phyloP scores from a whole-genome alignment of 2,888 invertebrate species.

The Hyalella azteca region DNA sequence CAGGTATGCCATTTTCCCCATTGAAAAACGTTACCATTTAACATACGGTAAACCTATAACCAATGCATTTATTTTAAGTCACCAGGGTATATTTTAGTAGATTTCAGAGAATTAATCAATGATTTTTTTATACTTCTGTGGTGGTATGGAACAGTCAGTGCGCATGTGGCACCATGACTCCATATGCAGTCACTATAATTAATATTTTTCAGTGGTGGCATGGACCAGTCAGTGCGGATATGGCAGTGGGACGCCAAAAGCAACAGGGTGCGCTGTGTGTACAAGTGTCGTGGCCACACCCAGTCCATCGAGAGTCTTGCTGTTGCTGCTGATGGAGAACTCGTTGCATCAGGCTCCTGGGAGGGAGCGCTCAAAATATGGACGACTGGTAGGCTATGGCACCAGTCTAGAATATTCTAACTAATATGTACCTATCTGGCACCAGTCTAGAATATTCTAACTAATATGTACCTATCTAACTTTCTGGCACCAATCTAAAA shows the following conservation, averaged over 20 bases:
- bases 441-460: too few species aligned
- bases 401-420: too few species aligned
- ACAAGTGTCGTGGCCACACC: conserved; percentile 88
- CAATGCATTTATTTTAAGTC: too few species aligned
- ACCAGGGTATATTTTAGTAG: too few species aligned
- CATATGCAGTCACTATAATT: too few species aligned
- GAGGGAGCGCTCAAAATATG: conserved; percentile 91
- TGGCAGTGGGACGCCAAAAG: conserved; percentile 83
- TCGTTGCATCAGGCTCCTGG: conserved; percentile 85
- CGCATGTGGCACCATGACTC: conserved; percentile 89
- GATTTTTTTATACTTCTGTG: conserved; percentile 41
- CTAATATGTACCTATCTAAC: too few species aligned
- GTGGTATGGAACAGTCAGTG: conserved; percentile 83
- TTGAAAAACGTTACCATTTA: too few species aligned
- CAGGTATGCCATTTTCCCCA: conserved; percentile 63
- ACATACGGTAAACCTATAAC: too few species aligned
- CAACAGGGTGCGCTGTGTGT: conserved; percentile 79
- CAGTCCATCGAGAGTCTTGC: conserved; percentile 87
- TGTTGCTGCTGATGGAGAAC: conserved; percentile 71
- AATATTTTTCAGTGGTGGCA: conserved; percentile 62
- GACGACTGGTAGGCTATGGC: conserved; percentile 68
- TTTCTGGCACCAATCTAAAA: too few species aligned
- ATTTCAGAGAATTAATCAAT: too few species aligned
- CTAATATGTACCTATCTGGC: too few species aligned
- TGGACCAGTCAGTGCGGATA: conserved; percentile 88